Base-by-base conservation (phyloP, 1,140 invertebrate species). In the Trichonephila inaurata region DNA sequence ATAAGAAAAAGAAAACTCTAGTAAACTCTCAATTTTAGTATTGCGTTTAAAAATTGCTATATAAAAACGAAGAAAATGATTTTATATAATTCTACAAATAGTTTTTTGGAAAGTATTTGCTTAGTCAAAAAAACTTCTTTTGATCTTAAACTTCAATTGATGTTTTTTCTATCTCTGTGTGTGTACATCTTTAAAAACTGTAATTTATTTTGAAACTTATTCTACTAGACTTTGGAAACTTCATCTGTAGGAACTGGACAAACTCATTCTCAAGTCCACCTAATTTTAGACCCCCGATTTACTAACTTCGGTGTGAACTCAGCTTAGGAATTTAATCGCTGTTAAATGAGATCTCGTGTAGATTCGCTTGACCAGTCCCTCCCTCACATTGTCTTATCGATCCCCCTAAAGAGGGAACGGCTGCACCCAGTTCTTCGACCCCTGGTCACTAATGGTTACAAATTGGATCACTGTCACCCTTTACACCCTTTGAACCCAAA, bases 381-480 rank as follows among this genome's bases (percentile, higher is more conserved):
- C 58, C 60, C 60, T 40, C 2, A 4, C 62, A n/a, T 44, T 58
- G 87, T 44, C 21, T 69, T 89, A 89, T 89, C 87, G 87, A 89
- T 72, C 64, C 28, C 28, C 21, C 8, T 10, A 14, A 60, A 58
- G 33, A 51, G 40, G 66, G 88, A 33, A 33, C 18, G 28, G n/a
- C 60, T 24, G 69, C 24, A 40, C n/a, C 44, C 72, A 81, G 69
- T 91, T 91, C 69, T 91, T 91, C 82, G 89, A 91, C 89, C 89
- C 33, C 44, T 77, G 89, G 89, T 81, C 89, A 82, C 60, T 82
- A 91, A 82, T 91, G 89, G 89, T 81, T 91, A 91, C 66, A 91
- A 91, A 91, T 58, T 60, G 69, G 60, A 58, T 81, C 51, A 51
- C 44, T 82, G 72, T 82, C 89, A 81, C 69, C 51, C 72, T 81